phyloP scores from a whole-genome alignment of 1,140 invertebrate genomes.

The Hesperophylax magnus region DNA sequence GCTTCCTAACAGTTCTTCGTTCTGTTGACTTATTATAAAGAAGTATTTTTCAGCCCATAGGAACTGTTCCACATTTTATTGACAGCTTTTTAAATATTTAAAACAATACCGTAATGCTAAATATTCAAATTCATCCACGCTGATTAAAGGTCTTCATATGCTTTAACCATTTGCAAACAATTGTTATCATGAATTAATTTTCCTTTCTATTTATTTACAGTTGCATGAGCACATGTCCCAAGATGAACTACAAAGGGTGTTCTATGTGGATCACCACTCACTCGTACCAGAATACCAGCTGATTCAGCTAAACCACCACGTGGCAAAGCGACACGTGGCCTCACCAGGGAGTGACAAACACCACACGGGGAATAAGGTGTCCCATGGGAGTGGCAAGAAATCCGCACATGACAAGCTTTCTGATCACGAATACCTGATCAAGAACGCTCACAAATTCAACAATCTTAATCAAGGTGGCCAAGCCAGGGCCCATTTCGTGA shows the following conservation, averaged over 20 bases:
- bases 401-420: constrained; percentile 65
- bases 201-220: constrained; percentile 68
- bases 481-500: neutral
- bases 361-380: constrained; percentile 60
- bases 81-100: too few species aligned
- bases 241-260: constrained; percentile 83
- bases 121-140: too few species aligned
- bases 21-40: too few species aligned
- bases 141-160: too few species aligned
- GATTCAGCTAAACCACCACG: constrained; percentile 70
- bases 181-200: too few species aligned
- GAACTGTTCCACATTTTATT: too few species aligned
- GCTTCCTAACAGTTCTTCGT: too few species aligned
- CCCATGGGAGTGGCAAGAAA: constrained; percentile 58
- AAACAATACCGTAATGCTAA: too few species aligned
- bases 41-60: too few species aligned
- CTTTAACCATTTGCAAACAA: too few species aligned
- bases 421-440: constrained; percentile 52
- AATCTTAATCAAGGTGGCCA: constrained; percentile 16
- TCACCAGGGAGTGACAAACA: constrained; percentile 47
- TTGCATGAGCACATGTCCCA: constrained; percentile 88
- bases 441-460: constrained; percentile 58
- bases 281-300: constrained; percentile 75
- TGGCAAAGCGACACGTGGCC: constrained; percentile 65
- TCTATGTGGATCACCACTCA: constrained; percentile 84